These are phyloP conservation scores for Eristalinus aeneus DNA, from an alignment of 2,888 invertebrate genomes.

Conservation along the genomic window DNA sequence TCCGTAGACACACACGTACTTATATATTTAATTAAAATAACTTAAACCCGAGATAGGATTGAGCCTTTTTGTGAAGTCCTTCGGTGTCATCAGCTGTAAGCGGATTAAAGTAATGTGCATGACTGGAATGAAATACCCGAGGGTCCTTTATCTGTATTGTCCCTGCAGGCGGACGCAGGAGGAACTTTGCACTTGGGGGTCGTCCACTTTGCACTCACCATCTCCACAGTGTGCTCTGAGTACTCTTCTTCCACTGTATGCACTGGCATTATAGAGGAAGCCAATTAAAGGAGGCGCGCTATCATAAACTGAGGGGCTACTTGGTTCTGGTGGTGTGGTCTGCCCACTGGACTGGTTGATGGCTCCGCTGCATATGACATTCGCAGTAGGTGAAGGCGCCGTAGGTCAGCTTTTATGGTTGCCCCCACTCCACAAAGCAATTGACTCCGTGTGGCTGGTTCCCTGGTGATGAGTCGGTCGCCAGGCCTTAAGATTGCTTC, in stretches of 20 bases:
- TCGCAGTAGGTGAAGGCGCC: slow-evolving; percentile 43
- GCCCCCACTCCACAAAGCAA: slow-evolving; percentile 23
- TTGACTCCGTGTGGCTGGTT: slow-evolving; percentile 50
- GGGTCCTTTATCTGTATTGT: slow-evolving; percentile 46
- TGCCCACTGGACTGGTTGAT: neutral
- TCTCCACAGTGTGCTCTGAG: neutral
- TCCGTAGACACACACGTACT: neutral
- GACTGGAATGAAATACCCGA: slow-evolving; percentile 26
- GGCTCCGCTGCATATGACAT: slow-evolving; percentile 51
- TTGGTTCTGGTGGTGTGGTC: neutral
- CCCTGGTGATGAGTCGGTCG: neutral
- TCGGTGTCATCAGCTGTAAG: slow-evolving; percentile 29
- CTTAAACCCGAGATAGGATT: slow-evolving; percentile 54
- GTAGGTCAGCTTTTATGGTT: slow-evolving; percentile 61
- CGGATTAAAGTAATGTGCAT: slow-evolving; percentile 62
- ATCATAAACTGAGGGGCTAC: slow-evolving; percentile 44
- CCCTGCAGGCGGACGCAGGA: slow-evolving; percentile 3
- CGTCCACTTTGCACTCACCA: slow-evolving; percentile 13
- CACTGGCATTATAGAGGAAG: slow-evolving; percentile 38
- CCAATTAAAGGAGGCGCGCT: slow-evolving; percentile 61
- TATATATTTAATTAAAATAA: slow-evolving; percentile 67
- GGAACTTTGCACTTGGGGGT: slow-evolving; percentile 62
- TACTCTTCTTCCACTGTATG: slow-evolving; percentile 30
- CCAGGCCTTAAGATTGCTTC: slow-evolving; percentile 20
- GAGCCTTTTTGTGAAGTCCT: slow-evolving; percentile 36